Evolutionary conservation across 2,888 invertebrate genomes (phyloP).

Genomic region (Diachrysia chrysitis): DNA sequence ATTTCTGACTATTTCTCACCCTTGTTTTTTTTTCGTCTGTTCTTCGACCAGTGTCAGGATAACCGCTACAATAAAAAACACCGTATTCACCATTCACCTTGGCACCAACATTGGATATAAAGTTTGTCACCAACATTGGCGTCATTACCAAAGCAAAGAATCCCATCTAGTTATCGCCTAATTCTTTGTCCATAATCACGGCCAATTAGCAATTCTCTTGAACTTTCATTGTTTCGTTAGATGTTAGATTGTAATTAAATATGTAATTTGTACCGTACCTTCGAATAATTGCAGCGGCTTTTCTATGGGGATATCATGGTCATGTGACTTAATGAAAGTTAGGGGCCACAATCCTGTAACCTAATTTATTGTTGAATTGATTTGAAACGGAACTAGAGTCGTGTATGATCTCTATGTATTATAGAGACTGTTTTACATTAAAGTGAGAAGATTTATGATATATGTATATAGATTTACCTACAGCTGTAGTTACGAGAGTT

Average conservation of each 20-base stretch:
- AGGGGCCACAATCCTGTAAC: conserved; percentile 20
- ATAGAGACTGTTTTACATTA: background rate
- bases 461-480: no score
- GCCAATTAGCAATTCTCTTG: conserved; percentile 78
- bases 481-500: no score
- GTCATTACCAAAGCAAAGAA: background rate
- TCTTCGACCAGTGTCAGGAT: no score
- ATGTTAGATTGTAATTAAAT: conserved; percentile 72
- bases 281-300: conserved; percentile 54
- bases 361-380: conserved; percentile 21
- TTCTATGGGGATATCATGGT: conserved; percentile 49
- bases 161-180: conserved; percentile 36
- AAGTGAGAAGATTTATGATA: background rate
- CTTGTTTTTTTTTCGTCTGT: no score
- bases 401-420: background rate
- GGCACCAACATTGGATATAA: background rate
- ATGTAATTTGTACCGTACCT: conserved; percentile 61
- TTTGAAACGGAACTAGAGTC: background rate
- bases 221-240: conserved; percentile 78
- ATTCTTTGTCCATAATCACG: conserved; percentile 61
- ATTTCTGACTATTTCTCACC: no score
- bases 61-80: no score
- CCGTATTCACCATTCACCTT: background rate
- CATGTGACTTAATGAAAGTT: conserved; percentile 50
- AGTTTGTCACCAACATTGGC: background rate